phyloP scores from a whole-genome alignment of 2,797 vertebrate species.

The Cyprinodon diabolis region DNA sequence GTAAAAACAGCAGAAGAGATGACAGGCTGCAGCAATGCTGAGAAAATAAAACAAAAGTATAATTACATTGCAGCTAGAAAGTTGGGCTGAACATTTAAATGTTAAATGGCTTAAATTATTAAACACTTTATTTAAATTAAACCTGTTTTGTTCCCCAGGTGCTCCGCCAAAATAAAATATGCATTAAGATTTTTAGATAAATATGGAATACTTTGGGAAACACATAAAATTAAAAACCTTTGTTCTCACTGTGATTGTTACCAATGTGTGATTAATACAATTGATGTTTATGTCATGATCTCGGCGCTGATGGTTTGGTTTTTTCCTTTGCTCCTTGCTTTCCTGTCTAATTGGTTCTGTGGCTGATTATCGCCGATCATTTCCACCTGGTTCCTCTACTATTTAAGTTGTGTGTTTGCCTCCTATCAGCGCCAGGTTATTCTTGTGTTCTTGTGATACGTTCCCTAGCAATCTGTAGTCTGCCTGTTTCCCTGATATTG shows the following conservation, averaged over 20 bases:
- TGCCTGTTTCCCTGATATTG: too few relatives aligned
- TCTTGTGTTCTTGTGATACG: too few relatives aligned
- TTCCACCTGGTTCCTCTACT: too few relatives aligned
- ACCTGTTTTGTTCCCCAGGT: neutral
- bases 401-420: too few relatives aligned
- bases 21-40: conserved; percentile 1
- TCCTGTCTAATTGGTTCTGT: neutral
- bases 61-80: conserved; percentile 1
- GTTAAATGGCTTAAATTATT: neutral
- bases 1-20: neutral
- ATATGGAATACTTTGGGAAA: neutral
- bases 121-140: neutral
- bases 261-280: neutral
- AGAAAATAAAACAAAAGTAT: neutral
- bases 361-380: too few relatives aligned
- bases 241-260: neutral
- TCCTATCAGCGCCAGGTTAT: too few relatives aligned
- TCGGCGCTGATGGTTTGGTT: neutral
- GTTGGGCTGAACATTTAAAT: neutral
- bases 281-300: neutral
- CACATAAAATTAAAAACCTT: neutral
- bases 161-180: neutral
- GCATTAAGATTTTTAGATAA: neutral
- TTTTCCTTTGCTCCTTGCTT: neutral
- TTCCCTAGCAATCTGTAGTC: too few relatives aligned